Percentiles rank a stretch among this genome's conserved stretches.
These are phyloP conservation scores for Melanophora roralis DNA, from an alignment of 2,888 invertebrate genomes.

Conservation along the genomic window DNA sequence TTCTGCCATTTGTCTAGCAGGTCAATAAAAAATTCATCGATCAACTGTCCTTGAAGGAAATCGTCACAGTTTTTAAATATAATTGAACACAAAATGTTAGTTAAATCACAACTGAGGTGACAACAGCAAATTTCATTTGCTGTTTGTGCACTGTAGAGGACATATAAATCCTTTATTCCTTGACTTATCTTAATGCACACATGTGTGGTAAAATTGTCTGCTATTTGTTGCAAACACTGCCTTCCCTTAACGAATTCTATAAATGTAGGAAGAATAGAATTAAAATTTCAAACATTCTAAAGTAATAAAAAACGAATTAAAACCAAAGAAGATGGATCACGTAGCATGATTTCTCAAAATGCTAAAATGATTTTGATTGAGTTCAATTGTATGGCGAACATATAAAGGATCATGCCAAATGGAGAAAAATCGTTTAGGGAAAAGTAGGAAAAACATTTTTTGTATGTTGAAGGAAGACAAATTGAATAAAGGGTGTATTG, in stretches of 20 bases:
- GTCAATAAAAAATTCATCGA: slow-evolving; percentile 73
- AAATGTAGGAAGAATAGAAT: neutral
- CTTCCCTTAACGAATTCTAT: slow-evolving; percentile 35
- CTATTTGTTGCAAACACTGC: neutral
- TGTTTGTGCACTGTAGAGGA: too few species aligned
- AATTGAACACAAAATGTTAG: slow-evolving; percentile 16
- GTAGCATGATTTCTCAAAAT: slow-evolving; percentile 71
- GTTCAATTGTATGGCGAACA: neutral
- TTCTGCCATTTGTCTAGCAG: slow-evolving; percentile 29
- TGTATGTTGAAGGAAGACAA: slow-evolving; percentile 15
- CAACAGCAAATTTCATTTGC: slow-evolving; percentile 38
- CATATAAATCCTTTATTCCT: neutral
- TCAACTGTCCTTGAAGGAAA: slow-evolving; percentile 63
- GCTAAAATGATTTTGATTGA: neutral
- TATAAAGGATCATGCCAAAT: neutral
- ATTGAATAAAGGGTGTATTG: slow-evolving; percentile 6
- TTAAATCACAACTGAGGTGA: slow-evolving; percentile 34
- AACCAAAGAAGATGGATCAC: slow-evolving; percentile 74
- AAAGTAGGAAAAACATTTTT: slow-evolving; percentile 13
- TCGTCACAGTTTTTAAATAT: neutral
- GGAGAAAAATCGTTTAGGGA: neutral
- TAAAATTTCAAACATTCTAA: slow-evolving; percentile 4
- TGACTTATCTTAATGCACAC: slow-evolving; percentile 12
- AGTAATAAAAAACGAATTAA: neutral
- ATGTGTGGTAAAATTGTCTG: neutral